Evolutionary conservation across 2,888 invertebrate species (phyloP).

Genomic region (Julus scanicus): DNA sequence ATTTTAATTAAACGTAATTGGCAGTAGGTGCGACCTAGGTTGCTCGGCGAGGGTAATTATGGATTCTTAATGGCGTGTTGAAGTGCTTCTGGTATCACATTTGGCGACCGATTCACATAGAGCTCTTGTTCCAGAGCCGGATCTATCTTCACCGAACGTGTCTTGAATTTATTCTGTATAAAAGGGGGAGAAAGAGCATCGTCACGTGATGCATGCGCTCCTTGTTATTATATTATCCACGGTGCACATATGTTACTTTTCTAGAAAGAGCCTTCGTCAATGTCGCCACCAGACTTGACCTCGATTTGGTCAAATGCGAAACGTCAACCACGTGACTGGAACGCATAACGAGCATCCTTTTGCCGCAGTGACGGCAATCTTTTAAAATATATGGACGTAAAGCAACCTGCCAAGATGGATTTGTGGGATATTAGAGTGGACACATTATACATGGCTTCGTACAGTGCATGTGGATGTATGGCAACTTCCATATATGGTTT

Average conservation of each 20-base stretch:
- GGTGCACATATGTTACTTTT: not conserved
- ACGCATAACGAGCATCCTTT: not conserved
- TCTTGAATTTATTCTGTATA: not conserved
- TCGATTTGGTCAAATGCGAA: conserved; percentile 30
- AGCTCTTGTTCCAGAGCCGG: not conserved
- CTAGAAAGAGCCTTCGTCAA: not conserved
- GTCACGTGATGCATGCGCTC: not conserved
- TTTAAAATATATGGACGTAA: no score
- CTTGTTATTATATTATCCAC: not conserved
- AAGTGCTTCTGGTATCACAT: not conserved
- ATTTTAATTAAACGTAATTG: conserved; percentile 34
- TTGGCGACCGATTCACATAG: not conserved
- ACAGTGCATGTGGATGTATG: no score
- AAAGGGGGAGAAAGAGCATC: not conserved
- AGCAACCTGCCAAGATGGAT: no score
- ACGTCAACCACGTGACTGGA: conserved; percentile 17
- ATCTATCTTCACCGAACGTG: not conserved
- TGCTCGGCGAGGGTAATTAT: not conserved
- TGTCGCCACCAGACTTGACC: not conserved
- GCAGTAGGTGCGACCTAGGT: not conserved
- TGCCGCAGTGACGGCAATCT: not conserved
- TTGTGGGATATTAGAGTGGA: no score
- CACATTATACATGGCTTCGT: no score
- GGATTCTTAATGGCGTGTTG: conserved; percentile 21
- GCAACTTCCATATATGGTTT: no score